A percentile compares a stretch with the other conserved stretches of the same genome.
Evolutionary conservation across 2,888 invertebrate genomes (phyloP).

Genomic region (Laspeyria flexula): DNA sequence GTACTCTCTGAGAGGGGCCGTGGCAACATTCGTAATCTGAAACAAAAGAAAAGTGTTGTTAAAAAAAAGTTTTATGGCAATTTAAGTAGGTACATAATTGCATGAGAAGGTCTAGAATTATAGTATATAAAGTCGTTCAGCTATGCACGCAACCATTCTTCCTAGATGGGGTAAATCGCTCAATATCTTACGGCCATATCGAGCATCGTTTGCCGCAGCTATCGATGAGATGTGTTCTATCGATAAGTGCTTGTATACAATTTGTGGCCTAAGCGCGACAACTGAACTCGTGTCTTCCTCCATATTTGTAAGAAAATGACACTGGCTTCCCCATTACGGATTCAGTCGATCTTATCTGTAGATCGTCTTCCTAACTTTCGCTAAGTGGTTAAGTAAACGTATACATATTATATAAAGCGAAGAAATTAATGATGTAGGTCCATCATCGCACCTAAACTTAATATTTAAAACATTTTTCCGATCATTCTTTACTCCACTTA

Average conservation of each 20-base stretch:
- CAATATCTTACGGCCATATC: constrained; percentile 52
- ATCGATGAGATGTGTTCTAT: constrained; percentile 48
- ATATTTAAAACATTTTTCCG: neutral
- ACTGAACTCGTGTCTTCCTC: constrained; percentile 40
- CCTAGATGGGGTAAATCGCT: constrained; percentile 52
- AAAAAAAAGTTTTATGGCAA: constrained; percentile 61
- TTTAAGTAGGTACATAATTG: constrained; percentile 60
- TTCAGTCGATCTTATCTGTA: constrained; percentile 37
- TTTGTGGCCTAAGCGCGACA: constrained; percentile 45
- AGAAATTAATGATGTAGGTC: neutral
- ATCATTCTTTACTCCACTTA: constrained; percentile 10
- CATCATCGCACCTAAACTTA: neutral
- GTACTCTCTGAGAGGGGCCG: constrained; percentile 71
- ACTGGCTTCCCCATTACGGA: constrained; percentile 33
- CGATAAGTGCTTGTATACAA: constrained; percentile 43
- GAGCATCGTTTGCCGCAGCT: constrained; percentile 46
- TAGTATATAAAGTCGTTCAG: constrained; percentile 54
- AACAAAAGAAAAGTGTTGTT: constrained; percentile 74
- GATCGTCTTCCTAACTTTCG: constrained; percentile 23
- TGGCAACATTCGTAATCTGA: constrained; percentile 80
- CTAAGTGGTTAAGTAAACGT: neutral
- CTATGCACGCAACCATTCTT: constrained; percentile 61
- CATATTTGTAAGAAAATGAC: constrained; percentile 35
- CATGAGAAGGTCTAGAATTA: constrained; percentile 64
- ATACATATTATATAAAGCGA: too few relatives aligned